Evolutionary conservation across 2,113 vertebrate species (phyloP), one percentile per base, ranked within the genome.

Genomic region (Solea solea): DNA sequence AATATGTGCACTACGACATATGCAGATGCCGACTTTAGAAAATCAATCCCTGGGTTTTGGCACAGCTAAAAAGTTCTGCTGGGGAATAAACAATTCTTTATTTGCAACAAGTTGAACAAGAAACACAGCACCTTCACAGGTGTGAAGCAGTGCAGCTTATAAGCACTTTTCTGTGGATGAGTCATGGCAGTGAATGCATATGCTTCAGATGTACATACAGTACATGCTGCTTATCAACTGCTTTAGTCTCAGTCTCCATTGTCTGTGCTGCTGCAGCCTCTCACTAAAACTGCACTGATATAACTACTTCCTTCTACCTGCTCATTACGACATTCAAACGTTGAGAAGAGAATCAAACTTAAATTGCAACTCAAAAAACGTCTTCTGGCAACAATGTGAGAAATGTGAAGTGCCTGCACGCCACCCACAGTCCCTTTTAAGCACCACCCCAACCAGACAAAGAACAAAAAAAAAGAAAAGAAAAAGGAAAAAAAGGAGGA

Each of bases 371-470:
- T 67, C 49, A 49, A 49, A 21, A 65, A 63, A 52, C 10, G 39
- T 67, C 65, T 76, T n/a, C 51, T 88, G 81, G 83, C 70, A 81
- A 77, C 69, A 80, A 71, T 62, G 63, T 56, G 67, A 80, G 70
- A 81, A 79, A 84, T 28, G 1, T 74, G 48, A 72, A 74, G 65
- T 12, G 4, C 72, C 56, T 55, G 42, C 77, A 76, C 66, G 7
- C 84, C 87, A 72, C 85, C 85, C 81, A 86, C 76, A 61, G 56
- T 74, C 70, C 69, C 12, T 59, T 76, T 50, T 39, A 27, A 48
- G 63, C 44, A 45, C 55, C 16, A 72, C 85, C 82, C 67, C 66
- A 53, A 82, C 44, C 74, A 87, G 80, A 69, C 45, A 21, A 72
- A 57, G 60, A 64, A 52, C 50, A 49, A 10, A 10, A 8, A 34